A percentile compares a stretch with the other conserved stretches of the same genome.
Evolutionary conservation across 2,888 invertebrate genomes (phyloP).

Genomic region (Drosophila tanythrix): DNA sequence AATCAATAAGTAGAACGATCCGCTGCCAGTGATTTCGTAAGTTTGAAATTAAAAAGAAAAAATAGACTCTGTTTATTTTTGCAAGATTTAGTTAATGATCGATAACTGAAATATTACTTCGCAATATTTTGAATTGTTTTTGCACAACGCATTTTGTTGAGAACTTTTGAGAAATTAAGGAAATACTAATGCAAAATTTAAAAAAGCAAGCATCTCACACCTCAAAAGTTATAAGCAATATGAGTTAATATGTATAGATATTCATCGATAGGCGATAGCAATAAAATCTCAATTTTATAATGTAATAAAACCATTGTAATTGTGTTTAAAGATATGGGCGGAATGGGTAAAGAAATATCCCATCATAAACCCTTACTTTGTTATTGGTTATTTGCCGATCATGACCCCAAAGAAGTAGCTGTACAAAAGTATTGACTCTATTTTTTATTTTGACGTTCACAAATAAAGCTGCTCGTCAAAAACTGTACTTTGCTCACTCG

Average conservation of each 20-base stretch:
- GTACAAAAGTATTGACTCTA: background rate
- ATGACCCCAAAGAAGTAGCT: background rate
- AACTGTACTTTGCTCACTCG: conserved; percentile 1
- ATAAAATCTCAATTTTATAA: background rate
- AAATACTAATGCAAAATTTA: background rate
- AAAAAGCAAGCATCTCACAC: background rate
- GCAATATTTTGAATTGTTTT: no score
- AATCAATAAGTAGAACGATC: background rate
- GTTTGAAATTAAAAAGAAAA: background rate
- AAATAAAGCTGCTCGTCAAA: background rate
- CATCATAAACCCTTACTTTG: background rate
- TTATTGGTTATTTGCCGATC: background rate
- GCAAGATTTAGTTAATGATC: background rate
- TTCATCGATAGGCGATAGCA: background rate
- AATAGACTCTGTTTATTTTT: background rate
- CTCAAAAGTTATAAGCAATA: background rate
- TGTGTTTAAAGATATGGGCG: background rate
- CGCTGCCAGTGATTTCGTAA: background rate
- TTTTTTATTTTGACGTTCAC: background rate
- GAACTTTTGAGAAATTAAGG: background rate
- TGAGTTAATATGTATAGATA: no score
- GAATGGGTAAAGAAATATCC: background rate
- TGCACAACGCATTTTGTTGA: background rate
- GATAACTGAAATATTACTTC: no score
- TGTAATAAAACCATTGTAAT: background rate